Evolutionary conservation across 2,888 invertebrate species (phyloP).

Genomic region (Mythimna impura): DNA sequence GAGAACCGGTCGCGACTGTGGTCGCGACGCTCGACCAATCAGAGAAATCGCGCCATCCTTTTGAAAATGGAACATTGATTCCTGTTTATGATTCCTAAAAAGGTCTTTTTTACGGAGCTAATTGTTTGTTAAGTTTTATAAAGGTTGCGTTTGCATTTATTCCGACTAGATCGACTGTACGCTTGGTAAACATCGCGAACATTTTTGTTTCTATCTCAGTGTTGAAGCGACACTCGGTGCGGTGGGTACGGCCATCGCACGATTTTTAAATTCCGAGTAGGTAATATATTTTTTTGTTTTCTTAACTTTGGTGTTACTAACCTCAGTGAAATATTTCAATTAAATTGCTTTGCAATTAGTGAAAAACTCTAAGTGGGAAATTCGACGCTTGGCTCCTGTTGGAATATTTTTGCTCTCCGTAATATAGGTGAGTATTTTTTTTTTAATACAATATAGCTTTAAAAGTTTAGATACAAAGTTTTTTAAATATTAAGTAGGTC

Average conservation of each 20-base stretch:
- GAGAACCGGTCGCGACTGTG: slow-evolving; percentile 75
- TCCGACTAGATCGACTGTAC: slow-evolving; percentile 35
- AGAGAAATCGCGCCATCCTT: slow-evolving; percentile 64
- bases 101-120: slow-evolving; percentile 20
- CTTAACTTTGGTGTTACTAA: slow-evolving; percentile 46
- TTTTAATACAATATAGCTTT: not conserved
- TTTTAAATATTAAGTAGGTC: no score
- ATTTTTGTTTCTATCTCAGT: slow-evolving; percentile 72
- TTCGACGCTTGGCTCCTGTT: slow-evolving; percentile 31
- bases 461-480: no score
- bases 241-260: slow-evolving; percentile 75
- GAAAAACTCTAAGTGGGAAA: slow-evolving; percentile 48
- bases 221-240: slow-evolving; percentile 81
- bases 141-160: slow-evolving; percentile 64
- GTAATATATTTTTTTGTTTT: slow-evolving; percentile 3
- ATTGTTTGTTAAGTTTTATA: slow-evolving; percentile 36
- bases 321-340: slow-evolving; percentile 52
- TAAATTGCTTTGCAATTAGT: slow-evolving; percentile 35
- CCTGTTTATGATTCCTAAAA: slow-evolving; percentile 51
- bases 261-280: slow-evolving; percentile 43
- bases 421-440: slow-evolving; percentile 38
- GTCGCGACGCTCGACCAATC: slow-evolving; percentile 52
- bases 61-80: slow-evolving; percentile 64
- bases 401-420: slow-evolving; percentile 45
- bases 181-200: slow-evolving; percentile 58